Evolutionary conservation across 2,797 vertebrate genomes (phyloP).

Genomic region (Lagocephalus sceleratus): DNA sequence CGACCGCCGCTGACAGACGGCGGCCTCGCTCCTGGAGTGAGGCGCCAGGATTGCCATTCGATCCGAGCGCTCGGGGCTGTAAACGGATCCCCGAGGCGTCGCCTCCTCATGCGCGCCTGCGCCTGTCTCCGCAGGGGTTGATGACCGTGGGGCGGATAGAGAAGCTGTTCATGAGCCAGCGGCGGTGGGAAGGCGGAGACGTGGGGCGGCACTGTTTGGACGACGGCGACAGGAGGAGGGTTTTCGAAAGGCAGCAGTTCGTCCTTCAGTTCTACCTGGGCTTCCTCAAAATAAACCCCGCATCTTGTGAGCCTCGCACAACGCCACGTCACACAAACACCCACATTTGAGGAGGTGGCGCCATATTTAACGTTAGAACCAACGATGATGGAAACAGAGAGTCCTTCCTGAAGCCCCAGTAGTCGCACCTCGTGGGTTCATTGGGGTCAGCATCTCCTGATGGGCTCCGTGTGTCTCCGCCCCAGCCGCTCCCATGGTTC

Average conservation of each 20-base stretch:
- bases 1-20: not conserved
- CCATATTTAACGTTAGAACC: too few species aligned
- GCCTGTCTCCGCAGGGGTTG: conserved; percentile 60
- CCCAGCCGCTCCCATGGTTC: conserved; percentile 53
- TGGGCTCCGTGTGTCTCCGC: conserved; percentile 4
- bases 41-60: conserved; percentile 45
- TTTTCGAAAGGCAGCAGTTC: conserved; percentile 72
- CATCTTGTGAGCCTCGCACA: conserved; percentile 60
- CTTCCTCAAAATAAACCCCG: conserved; percentile 55
- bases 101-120: conserved; percentile 26
- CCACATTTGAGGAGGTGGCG: too few species aligned
- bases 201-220: conserved; percentile 66
- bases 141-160: conserved; percentile 75
- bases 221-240: conserved; percentile 17
- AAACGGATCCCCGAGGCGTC: conserved; percentile 54
- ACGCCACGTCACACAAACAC: too few species aligned
- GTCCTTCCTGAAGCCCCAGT: too few species aligned
- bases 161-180: conserved; percentile 75
- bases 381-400: too few species aligned
- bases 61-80: conserved; percentile 32
- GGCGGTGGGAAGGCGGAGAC: conserved; percentile 65
- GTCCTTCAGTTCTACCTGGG: conserved; percentile 77
- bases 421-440: too few species aligned
- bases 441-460: not conserved
- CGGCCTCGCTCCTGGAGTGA: conserved; percentile 8